Conservation (phyloP, 2,888 invertebrate species). For the Alviniconcha strummeri region DNA sequence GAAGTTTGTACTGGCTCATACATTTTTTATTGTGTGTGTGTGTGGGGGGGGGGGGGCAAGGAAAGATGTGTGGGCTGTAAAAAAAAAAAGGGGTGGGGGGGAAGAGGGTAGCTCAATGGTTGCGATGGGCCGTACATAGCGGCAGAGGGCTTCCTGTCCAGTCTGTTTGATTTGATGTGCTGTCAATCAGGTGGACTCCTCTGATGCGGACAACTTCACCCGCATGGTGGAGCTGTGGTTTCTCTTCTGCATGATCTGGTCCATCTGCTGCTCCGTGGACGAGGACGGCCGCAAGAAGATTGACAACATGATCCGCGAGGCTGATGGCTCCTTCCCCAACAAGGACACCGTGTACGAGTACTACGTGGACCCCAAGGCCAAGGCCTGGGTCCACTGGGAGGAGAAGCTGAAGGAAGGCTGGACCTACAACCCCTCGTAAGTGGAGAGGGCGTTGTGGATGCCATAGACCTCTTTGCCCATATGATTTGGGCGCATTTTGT, state of each 20-base stretch:
- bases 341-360: conserved; percentile 93
- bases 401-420: conserved; percentile 84
- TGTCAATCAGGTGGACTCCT: conserved; percentile 61
- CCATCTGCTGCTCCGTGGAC: conserved; percentile 72
- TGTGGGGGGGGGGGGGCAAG: too few relatives aligned
- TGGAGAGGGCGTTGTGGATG: background rate
- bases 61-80: too few relatives aligned
- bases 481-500: too few relatives aligned
- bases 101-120: too few relatives aligned
- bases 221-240: conserved; percentile 73
- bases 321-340: conserved; percentile 82
- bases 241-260: conserved; percentile 75
- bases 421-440: conserved; percentile 82
- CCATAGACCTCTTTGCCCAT: background rate
- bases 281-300: conserved; percentile 74
- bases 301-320: conserved; percentile 73
- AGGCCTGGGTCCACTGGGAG: conserved; percentile 86
- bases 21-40: too few relatives aligned
- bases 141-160: too few relatives aligned
- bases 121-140: too few relatives aligned
- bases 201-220: conserved; percentile 68
- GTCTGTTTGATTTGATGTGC: too few relatives aligned
- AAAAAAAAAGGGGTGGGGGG: too few relatives aligned
- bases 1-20: too few relatives aligned
- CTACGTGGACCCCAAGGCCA: conserved; percentile 84